Conservation (phyloP, 2,888 invertebrate genomes). For the Iphiclides podalirius region DNA sequence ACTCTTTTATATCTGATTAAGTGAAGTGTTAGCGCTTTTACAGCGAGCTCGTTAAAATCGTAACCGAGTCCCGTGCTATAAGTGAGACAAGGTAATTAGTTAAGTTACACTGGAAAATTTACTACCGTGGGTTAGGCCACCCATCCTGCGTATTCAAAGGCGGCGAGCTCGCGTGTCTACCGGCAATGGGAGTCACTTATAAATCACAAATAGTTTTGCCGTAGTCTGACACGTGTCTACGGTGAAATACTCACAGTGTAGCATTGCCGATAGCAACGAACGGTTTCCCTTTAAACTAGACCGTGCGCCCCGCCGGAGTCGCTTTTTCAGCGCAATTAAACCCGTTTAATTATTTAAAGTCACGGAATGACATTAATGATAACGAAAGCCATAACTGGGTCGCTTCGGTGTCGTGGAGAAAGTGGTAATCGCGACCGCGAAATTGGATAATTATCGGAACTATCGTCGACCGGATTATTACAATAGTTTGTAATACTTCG, state of each 20-base stretch:
- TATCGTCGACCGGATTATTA: too few species aligned
- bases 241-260: background rate
- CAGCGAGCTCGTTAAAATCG: too few species aligned
- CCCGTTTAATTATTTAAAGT: conserved; percentile 16
- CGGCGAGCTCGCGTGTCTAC: conserved; percentile 10
- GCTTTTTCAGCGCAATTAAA: conserved; percentile 15
- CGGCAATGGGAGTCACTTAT: conserved; percentile 9
- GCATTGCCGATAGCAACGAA: background rate
- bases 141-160: conserved; percentile 5
- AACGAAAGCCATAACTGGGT: conserved; percentile 13
- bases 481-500: too few species aligned
- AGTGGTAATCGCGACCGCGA: background rate
- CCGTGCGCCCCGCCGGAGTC: background rate
- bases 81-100: conserved; percentile 11
- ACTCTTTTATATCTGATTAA: too few species aligned
- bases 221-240: background rate
- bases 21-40: too few species aligned
- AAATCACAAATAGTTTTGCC: conserved; percentile 12
- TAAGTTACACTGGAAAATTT: conserved; percentile 8
- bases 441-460: background rate
- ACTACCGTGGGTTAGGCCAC: conserved; percentile 15
- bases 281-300: background rate
- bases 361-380: conserved; percentile 15
- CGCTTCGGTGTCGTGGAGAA: conserved; percentile 7
- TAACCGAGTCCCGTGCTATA: background rate